phyloP scores from a whole-genome alignment of 1,140 invertebrate genomes.

The Procambarus clarkii region DNA sequence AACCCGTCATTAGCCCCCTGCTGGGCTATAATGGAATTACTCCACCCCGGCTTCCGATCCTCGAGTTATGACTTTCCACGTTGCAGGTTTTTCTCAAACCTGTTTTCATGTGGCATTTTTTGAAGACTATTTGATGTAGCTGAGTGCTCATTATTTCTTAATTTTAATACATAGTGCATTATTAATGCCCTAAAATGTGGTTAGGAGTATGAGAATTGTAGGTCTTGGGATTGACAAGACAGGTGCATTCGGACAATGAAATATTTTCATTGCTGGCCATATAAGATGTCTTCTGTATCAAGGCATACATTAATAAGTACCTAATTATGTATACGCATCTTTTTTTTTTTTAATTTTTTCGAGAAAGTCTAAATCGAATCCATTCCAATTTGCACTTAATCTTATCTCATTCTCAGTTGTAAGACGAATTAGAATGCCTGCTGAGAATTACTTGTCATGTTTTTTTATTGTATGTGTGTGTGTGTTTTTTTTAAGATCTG shows the following conservation, averaged over 20 bases:
- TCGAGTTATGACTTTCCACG: not conserved
- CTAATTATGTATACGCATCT: not conserved
- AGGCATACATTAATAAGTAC: not conserved
- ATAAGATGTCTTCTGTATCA: not conserved
- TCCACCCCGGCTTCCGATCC: not conserved
- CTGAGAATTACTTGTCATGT: not conserved
- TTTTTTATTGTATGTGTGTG: not conserved
- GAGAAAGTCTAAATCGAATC: not conserved
- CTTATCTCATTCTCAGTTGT: not conserved
- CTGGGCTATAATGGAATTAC: conserved; percentile 1
- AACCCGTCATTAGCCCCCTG: not conserved
- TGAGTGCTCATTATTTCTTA: not conserved
- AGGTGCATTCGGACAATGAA: not conserved
- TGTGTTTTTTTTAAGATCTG: too few relatives aligned
- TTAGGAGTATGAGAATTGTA: too few relatives aligned
- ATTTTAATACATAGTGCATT: not conserved
- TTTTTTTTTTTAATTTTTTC: not conserved
- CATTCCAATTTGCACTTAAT: not conserved
- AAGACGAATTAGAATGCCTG: not conserved
- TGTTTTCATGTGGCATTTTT: not conserved
- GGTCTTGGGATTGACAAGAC: not conserved
- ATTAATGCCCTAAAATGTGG: not conserved
- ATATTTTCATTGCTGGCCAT: not conserved
- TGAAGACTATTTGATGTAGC: not conserved
- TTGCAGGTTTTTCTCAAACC: not conserved